Evolutionary conservation across 2,113 vertebrate genomes (phyloP), one percentile per base, ranked within the genome.

Genomic region (Esox niger): DNA sequence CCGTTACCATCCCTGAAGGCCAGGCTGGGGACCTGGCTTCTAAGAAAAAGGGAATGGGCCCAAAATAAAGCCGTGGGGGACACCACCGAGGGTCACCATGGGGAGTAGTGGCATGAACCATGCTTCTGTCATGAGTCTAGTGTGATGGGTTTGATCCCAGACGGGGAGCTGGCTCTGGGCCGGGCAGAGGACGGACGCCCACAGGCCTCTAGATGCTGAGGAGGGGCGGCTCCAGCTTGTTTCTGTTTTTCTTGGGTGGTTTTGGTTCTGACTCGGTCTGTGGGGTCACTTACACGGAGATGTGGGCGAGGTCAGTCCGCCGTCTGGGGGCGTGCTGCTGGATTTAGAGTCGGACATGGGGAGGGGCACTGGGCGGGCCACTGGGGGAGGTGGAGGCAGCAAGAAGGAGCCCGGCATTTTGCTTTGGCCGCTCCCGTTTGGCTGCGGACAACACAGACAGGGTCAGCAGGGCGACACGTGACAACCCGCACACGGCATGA

Each of bases 351-450:
- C 95, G 91, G 95, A 91, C 94, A 96, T 95, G 87, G 95, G 94
- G 93, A 96, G 95, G 94, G 95, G 95, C 93, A 97, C 93, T 91
- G 95, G 95, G 91, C 95, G 94, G 93, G 95, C 95, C 95, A 96
- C 95, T 87, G 95, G 94, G 93, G 95, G 94, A 88, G 95, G 95
- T 88, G 95, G 95, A 89, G 93, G 94, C 91, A 96, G 94, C 93
- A 96, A 95, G 95, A 96, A 96, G 93, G 92, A 95, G 91, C 94
- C 95, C 87, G 94, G 91, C 92, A 96, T 95, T 95, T 96, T 94
- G 93, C 95, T 95, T 94, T 96, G 93, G 94, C 95, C 92, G 90
- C 94, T 94, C 93, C 94, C 94, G 93, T 95, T 96, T 90, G 94
- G 94, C 95, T 96, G 95, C 93, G 92, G 94, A 96, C 93, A 93